Conservation (phyloP, 2,113 vertebrate genomes). For the Cyrtonyx montezumae region DNA sequence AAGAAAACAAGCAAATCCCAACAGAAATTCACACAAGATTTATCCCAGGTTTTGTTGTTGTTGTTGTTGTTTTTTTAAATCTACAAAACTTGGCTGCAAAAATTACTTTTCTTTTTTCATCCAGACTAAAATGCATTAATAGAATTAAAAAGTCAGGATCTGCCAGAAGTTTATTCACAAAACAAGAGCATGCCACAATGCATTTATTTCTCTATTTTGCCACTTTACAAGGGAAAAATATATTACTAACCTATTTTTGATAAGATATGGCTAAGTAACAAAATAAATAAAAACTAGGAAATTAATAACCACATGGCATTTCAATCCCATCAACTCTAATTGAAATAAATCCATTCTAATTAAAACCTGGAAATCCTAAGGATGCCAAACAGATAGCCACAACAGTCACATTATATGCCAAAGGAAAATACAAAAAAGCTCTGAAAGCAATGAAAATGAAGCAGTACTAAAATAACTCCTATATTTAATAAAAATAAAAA, state of each 20-base stretch:
- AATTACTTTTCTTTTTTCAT: not conserved
- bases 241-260: constrained; percentile 68
- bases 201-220: constrained; percentile 51
- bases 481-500: not conserved
- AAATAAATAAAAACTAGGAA: constrained; percentile 73
- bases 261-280: constrained; percentile 63
- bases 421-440: not conserved
- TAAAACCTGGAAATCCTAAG: constrained; percentile 70
- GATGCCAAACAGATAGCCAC: constrained; percentile 53
- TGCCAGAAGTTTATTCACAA: not conserved
- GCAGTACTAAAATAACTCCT: not conserved
- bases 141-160: constrained; percentile 18
- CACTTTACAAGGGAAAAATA: constrained; percentile 44
- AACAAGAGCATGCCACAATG: not conserved
- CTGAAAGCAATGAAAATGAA: not conserved
- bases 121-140: not conserved
- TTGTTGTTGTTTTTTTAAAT: not conserved
- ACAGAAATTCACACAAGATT: not conserved
- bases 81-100: not conserved
- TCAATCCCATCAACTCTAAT: constrained; percentile 69
- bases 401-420: not conserved
- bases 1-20: not conserved
- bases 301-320: constrained; percentile 55
- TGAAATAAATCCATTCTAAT: constrained; percentile 73
- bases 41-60: not conserved